Conservation (phyloP, 1,140 invertebrate genomes). For the Bombus waltoni region DNA sequence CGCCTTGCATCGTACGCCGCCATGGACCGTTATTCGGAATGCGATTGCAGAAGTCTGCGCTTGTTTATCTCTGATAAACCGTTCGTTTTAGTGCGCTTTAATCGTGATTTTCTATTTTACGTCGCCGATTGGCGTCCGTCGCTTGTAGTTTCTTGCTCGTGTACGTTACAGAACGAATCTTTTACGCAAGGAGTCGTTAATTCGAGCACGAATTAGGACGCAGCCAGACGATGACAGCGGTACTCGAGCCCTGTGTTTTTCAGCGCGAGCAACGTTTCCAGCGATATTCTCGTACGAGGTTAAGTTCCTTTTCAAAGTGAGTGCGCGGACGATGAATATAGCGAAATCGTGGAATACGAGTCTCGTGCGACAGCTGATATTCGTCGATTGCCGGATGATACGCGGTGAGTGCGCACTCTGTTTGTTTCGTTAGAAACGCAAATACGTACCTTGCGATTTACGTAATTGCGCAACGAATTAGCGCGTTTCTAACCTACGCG, state of each 20-base stretch:
- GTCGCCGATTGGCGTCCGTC: neutral
- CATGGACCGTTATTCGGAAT: constrained; percentile 36
- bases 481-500: too few species aligned
- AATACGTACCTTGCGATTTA: neutral
- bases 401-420: neutral
- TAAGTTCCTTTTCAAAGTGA: neutral
- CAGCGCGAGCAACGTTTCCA: neutral
- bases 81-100: neutral
- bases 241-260: neutral
- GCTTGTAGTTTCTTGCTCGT: neutral
- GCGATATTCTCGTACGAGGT: neutral
- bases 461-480: too few species aligned
- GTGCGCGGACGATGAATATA: constrained; percentile 15
- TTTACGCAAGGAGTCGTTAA: neutral
- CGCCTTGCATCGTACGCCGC: neutral
- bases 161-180: neutral
- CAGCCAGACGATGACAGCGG: neutral
- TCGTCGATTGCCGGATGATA: too few species aligned
- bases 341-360: neutral
- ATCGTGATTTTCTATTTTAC: neutral
- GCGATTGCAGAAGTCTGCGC: neutral
- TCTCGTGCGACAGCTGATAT: neutral
- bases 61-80: constrained; percentile 25
- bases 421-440: neutral
- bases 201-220: neutral